phyloP scores from a whole-genome alignment of 2,888 invertebrate genomes.

The Cataglyphis cursor region DNA sequence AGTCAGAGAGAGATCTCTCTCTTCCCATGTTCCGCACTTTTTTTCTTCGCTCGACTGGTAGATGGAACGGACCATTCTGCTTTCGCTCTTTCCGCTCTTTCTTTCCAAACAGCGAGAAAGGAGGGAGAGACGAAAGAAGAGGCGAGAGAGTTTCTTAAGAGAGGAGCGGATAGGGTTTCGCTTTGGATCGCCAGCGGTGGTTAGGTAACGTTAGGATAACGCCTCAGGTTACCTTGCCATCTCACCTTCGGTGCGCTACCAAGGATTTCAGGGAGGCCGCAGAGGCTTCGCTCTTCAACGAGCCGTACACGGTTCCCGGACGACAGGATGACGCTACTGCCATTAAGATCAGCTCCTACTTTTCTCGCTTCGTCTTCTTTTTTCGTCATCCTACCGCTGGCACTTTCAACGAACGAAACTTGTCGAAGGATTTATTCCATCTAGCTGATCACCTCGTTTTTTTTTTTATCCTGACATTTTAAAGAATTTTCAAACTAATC shows the following conservation, averaged over 20 bases:
- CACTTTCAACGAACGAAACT: constrained; percentile 42
- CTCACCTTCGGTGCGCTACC: constrained; percentile 81
- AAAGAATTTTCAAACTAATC: constrained; percentile 22
- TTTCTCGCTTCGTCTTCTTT: constrained; percentile 58
- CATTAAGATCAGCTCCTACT: constrained; percentile 79
- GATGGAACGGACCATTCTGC: constrained; percentile 49
- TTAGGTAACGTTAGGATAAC: constrained; percentile 79
- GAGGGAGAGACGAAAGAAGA: constrained; percentile 32
- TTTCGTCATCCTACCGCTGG: constrained; percentile 24
- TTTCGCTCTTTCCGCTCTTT: constrained; percentile 38
- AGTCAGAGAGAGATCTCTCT: constrained; percentile 57
- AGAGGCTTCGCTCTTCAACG: constrained; percentile 73
- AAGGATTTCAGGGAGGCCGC: constrained; percentile 80
- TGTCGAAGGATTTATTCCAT: constrained; percentile 37
- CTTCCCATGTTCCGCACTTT: constrained; percentile 28
- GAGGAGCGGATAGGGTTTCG: constrained; percentile 81
- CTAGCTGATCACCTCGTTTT: constrained; percentile 1
- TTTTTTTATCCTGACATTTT: background rate
- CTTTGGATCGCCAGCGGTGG: constrained; percentile 78
- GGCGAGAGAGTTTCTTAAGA: constrained; percentile 76
- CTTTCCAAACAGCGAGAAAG: constrained; percentile 28
- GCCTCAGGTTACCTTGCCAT: constrained; percentile 82
- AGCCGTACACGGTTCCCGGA: constrained; percentile 75
- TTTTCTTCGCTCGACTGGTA: constrained; percentile 46
- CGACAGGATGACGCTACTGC: constrained; percentile 81